Conservation (phyloP, 30 jellyfish, hydroid and myxozoan genomes). For the Aurelia aurita region DNA sequence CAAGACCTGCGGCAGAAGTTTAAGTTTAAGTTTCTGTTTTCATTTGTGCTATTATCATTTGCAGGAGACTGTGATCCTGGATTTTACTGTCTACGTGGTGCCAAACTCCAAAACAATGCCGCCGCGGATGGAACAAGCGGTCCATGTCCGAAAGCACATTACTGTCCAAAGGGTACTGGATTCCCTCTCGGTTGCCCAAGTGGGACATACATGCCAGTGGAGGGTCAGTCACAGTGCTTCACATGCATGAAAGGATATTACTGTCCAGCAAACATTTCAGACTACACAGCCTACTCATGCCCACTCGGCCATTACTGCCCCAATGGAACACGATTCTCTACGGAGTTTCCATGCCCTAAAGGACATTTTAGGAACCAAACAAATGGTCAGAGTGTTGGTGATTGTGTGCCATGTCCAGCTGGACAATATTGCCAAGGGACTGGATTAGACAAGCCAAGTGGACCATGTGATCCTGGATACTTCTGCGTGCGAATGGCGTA, state of each 20-base stretch:
- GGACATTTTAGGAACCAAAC: constrained; percentile 92
- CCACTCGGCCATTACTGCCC: constrained; percentile 95
- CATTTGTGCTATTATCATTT: background rate
- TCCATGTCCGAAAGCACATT: constrained; percentile 96
- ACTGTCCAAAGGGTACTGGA: constrained; percentile 90
- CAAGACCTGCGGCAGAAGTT: too few relatives aligned
- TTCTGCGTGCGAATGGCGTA: constrained; percentile 95
- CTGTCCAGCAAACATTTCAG: constrained; percentile 95
- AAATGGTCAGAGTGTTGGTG: constrained; percentile 67
- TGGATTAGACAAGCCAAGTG: constrained; percentile 79
- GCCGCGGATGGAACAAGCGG: constrained; percentile 87
- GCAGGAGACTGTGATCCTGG: constrained; percentile 95
- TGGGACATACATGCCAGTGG: constrained; percentile 94
- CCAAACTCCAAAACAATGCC: constrained; percentile 84
- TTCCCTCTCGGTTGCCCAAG: constrained; percentile 87
- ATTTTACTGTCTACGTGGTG: constrained; percentile 91
- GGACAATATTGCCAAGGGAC: constrained; percentile 85
- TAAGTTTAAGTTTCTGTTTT: too few relatives aligned
- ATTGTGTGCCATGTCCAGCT: constrained; percentile 84
- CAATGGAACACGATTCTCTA: constrained; percentile 81
- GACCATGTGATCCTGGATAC: constrained; percentile 89
- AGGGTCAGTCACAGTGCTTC: constrained; percentile 77
- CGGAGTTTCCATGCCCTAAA: constrained; percentile 89
- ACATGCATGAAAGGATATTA: constrained; percentile 85
- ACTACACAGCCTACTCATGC: constrained; percentile 82